Evolutionary conservation across 2,888 invertebrate species (phyloP).

Genomic region (Cantharis flavilabris): DNA sequence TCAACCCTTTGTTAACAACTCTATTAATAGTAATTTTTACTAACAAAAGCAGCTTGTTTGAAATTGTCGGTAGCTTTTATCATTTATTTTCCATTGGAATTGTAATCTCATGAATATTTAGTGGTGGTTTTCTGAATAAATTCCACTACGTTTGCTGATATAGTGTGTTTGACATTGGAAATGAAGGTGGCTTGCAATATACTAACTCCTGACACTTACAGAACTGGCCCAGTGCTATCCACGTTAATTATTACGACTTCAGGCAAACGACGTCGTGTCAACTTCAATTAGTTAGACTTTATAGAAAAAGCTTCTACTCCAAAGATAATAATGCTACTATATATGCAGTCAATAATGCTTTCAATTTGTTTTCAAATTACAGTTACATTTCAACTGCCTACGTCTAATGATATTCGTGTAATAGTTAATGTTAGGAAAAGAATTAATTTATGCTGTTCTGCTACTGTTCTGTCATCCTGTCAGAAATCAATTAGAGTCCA

Average conservation of each 20-base stretch:
- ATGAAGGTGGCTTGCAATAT: constrained; percentile 20
- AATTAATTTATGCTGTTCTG: too few species aligned
- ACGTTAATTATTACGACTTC: constrained; percentile 24
- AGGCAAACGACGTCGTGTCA: constrained; percentile 17
- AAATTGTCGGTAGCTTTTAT: constrained; percentile 15
- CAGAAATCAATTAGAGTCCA: too few species aligned
- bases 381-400: too few species aligned
- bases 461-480: too few species aligned
- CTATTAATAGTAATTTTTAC: constrained; percentile 9
- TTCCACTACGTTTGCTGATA: constrained; percentile 8
- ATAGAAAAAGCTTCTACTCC: background rate
- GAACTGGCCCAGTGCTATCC: constrained; percentile 24
- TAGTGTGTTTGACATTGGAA: constrained; percentile 23
- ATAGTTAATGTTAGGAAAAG: too few species aligned
- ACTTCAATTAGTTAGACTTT: constrained; percentile 18
- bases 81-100: constrained; percentile 15
- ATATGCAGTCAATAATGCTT: too few species aligned
- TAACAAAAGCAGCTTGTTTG: constrained; percentile 17
- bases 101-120: constrained; percentile 22
- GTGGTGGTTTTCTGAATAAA: constrained; percentile 13
- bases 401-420: too few species aligned
- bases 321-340: background rate
- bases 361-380: too few species aligned
- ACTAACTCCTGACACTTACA: constrained; percentile 20
- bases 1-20: background rate